Base-by-base conservation (phyloP, 1,140 invertebrate genomes). In the Microplitis mediator region DNA sequence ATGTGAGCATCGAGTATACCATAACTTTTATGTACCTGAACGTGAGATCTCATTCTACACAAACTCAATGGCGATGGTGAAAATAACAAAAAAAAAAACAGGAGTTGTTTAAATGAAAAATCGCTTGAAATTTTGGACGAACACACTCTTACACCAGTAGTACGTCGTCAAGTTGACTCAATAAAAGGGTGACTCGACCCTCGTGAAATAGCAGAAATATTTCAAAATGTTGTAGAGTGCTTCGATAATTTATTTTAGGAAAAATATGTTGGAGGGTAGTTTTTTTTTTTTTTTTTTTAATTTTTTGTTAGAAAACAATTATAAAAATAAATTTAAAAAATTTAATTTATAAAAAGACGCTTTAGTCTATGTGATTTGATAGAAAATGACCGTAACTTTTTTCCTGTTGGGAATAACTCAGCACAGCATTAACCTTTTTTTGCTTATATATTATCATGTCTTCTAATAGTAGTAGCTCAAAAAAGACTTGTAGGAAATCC, bases 51-150 rank as follows among this genome's bases (percentile, higher is more conserved):
- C 52, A 4, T 31, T 8, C 39, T 34, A 4, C 14, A 23, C 32
- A 9, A 16, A 54, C 54, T 61, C 56, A 73, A 6, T 56, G 32
- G 36, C 51, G 31, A 31, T 23, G 32, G 14, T 52, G 13, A 34
- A 32, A 54, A 54, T 16, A 67, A 52, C 6, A 69, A 23, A 34
- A 54, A 35, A 31, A 16, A 36, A 51, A 36, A 36, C 23, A 34
- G n/a, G 61, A 64, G 66, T 51, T 68, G 75, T 62, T 69, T 56
- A 73, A 71, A 76, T 76, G 73, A 76, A 76, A 76, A 76, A 76
- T 76, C 35, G 70, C 73, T 70, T 9, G 70, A 73, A 76, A 74
- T 76, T 76, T 52, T 69, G 31, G n/a, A 67, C 34, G 52, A 31
- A 34, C 58, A 45, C 13, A 51, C n/a, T 32, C n/a, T 6, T 62